Conservation (phyloP, 2,113 vertebrate species). For the Raphicerus campestris region DNA sequence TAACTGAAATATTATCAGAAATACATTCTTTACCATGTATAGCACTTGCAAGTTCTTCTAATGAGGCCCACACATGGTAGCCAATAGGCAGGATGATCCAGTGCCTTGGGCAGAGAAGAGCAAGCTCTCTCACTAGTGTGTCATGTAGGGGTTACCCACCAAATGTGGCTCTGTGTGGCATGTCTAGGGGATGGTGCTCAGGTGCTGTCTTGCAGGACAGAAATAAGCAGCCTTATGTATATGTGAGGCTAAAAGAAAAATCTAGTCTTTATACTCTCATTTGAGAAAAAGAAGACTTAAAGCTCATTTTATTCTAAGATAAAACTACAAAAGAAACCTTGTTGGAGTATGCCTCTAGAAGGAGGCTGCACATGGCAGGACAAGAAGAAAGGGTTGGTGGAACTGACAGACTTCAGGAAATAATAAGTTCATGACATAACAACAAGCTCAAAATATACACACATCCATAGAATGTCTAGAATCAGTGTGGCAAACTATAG, state of each 20-base stretch:
- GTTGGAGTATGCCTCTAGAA: background rate
- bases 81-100: background rate
- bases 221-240: conserved; percentile 23
- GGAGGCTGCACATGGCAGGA: background rate
- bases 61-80: conserved; percentile 5
- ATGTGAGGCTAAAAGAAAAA: background rate
- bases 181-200: background rate
- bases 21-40: conserved; percentile 48
- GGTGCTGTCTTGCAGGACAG: background rate
- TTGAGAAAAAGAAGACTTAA: background rate
- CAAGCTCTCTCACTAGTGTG: background rate
- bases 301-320: conserved; percentile 16
- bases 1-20: conserved; percentile 47
- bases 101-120: background rate
- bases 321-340: background rate
- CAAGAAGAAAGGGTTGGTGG: background rate
- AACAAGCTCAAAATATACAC: background rate
- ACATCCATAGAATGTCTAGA: background rate
- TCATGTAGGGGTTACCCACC: background rate
- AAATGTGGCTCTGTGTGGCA: background rate
- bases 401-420: too few species aligned
- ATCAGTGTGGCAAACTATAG: background rate
- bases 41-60: conserved; percentile 12
- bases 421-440: background rate
- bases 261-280: background rate